Base-by-base conservation (phyloP, 2,113 vertebrate genomes). In the Otocyon megalotis region DNA sequence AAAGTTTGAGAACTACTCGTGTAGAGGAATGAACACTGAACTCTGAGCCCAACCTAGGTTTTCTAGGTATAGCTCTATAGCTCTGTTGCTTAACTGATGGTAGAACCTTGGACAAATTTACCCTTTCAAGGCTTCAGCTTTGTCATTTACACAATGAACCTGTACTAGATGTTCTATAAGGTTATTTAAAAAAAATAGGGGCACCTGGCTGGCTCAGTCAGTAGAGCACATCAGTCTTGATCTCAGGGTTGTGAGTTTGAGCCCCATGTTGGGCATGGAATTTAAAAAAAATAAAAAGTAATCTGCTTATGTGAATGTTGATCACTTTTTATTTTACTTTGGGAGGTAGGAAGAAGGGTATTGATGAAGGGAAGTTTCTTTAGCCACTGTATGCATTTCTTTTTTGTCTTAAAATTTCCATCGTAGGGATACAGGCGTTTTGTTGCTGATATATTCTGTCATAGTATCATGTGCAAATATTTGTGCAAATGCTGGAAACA, bases 91-190 rank as follows among this genome's bases (percentile, higher is more conserved):
- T 87, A 80, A n/a, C 62, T 92, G 35, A 95, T 92, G 84, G 60
- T 88, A 54, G 74, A 56, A 30, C 20, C n/a, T 74, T 77, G 56
- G 56, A 92, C 35, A 83, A 65, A 93, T 96, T 93, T 93, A 76
- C 86, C 30, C 28, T 43, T 93, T 84, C 35, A 69, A 94, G 35
- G 17, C 8, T n/a, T 92, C 63, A 77, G 43, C 24, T 90, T 93
- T 90, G 37, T 86, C n/a, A 87, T 97, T 95, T 96, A 60, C 14
- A 90, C 50, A 93, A 88, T 77, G 54, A 93, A 83, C 58, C 87
- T 93, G 67, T 92, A 58, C n/a, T 93, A 62, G 26, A 77, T 87
- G 58, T 54, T 83, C 60, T 56, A 48, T 65, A 82, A 50, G 72
- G 19, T 82, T 82, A 65, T 48, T 92, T 76, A 54, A 74, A 88